Conservation (phyloP, 2,797 vertebrate genomes). For the Paramormyrops hopkinsi region DNA sequence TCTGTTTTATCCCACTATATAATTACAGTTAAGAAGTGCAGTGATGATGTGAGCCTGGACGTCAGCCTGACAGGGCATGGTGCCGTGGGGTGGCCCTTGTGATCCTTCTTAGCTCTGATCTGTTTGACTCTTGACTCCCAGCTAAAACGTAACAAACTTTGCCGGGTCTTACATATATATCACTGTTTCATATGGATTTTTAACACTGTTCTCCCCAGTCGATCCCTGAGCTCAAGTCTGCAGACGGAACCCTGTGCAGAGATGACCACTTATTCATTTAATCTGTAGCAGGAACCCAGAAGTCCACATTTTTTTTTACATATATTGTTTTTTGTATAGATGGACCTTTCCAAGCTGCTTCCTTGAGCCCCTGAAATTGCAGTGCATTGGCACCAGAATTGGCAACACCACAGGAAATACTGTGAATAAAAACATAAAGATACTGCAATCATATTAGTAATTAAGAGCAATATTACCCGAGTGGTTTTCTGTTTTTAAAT, state of each 20-base stretch:
- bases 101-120: background rate
- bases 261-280: background rate
- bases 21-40: background rate
- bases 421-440: background rate
- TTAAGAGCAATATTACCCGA: too few species aligned
- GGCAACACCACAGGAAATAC: background rate
- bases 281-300: background rate
- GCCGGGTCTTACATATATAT: background rate
- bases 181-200: background rate
- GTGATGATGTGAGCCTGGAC: background rate
- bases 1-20: background rate
- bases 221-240: background rate
- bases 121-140: background rate
- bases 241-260: background rate
- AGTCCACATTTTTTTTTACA: background rate
- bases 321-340: background rate
- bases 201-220: background rate
- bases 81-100: background rate
- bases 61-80: background rate
- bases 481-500: background rate
- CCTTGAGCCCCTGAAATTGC: background rate
- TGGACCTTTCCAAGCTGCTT: background rate
- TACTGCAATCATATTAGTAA: background rate
- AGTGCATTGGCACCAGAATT: background rate
- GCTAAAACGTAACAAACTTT: background rate